A percentile compares a stretch with the other conserved stretches of the same genome.
Evolutionary conservation across 2,888 invertebrate genomes (phyloP).

Genomic region (Yponomeuta sedellus): DNA sequence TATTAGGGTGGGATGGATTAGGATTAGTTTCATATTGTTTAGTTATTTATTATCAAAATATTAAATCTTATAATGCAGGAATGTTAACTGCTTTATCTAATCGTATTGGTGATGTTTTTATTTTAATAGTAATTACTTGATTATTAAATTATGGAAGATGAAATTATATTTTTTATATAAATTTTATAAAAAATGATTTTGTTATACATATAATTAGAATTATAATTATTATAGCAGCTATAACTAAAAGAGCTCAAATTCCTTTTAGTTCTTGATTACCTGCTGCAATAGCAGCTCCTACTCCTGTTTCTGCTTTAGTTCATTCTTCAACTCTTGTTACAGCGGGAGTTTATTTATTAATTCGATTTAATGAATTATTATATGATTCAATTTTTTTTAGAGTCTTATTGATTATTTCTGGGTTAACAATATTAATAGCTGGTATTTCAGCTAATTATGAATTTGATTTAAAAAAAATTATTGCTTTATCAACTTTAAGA

Average conservation of each 20-base stretch:
- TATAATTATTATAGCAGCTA: conserved; percentile 73
- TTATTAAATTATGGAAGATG: conserved; percentile 73
- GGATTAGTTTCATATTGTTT: conserved; percentile 84
- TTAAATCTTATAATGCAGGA: conserved; percentile 81
- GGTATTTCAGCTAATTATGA: conserved; percentile 79
- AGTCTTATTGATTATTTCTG: conserved; percentile 72
- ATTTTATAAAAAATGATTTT: conserved; percentile 62
- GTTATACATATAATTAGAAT: conserved; percentile 53
- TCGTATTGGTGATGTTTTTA: conserved; percentile 83
- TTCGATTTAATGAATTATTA: conserved; percentile 79
- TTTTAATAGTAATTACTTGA: conserved; percentile 78
- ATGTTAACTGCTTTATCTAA: conserved; percentile 84
- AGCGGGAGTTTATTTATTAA: conserved; percentile 84
- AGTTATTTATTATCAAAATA: conserved; percentile 83
- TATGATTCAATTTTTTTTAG: conserved; percentile 49
- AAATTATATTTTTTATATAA: conserved; percentile 73
- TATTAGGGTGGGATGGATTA: conserved; percentile 84
- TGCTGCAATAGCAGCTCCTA: conserved; percentile 85
- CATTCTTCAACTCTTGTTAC: conserved; percentile 89
- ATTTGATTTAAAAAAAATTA: conserved; percentile 85
- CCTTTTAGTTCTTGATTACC: conserved; percentile 87
- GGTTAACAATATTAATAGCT: conserved; percentile 78
- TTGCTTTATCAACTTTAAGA: conserved; percentile 85
- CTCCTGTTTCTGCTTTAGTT: conserved; percentile 83
- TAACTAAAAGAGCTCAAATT: conserved; percentile 88